Evolutionary conservation across 2,797 vertebrate species (phyloP).

Genomic region (Parauchenoglanis ngamensis): DNA sequence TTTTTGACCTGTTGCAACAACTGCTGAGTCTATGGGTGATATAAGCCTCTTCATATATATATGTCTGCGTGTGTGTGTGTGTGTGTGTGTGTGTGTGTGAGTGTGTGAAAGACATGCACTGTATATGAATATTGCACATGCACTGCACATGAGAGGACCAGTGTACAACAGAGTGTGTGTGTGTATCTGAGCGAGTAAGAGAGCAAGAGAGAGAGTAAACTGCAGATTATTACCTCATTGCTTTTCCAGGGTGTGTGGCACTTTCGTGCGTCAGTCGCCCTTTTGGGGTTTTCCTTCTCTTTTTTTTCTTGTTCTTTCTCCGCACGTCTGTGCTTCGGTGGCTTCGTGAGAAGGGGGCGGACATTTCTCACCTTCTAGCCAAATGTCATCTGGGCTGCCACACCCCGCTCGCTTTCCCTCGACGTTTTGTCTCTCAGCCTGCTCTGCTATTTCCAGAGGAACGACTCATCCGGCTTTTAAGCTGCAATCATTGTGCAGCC

Average conservation of each 20-base stretch:
- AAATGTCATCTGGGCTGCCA: slow-evolving; percentile 70
- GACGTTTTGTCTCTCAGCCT: slow-evolving; percentile 29
- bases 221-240: slow-evolving; percentile 62
- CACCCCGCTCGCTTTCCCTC: slow-evolving; percentile 49
- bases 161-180: slow-evolving; percentile 43
- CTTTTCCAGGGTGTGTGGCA: slow-evolving; percentile 72
- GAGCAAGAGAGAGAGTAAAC: slow-evolving; percentile 37
- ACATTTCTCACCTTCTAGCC: slow-evolving; percentile 75
- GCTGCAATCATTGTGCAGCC: slow-evolving; percentile 31
- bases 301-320: slow-evolving; percentile 48
- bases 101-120: neutral
- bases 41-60: neutral
- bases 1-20: neutral
- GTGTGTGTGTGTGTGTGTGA: no score
- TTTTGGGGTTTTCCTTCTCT: slow-evolving; percentile 58
- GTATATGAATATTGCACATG: neutral
- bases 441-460: slow-evolving; percentile 51
- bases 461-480: slow-evolving; percentile 41
- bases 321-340: slow-evolving; percentile 55
- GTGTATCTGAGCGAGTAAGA: slow-evolving; percentile 33
- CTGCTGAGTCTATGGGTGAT: neutral
- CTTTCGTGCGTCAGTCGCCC: slow-evolving; percentile 58
- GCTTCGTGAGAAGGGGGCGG: slow-evolving; percentile 54
- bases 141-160: slow-evolving; percentile 6
- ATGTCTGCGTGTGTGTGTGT: no score